Conservation (phyloP, 2,888 invertebrate species). For the Epirrita christyi region DNA sequence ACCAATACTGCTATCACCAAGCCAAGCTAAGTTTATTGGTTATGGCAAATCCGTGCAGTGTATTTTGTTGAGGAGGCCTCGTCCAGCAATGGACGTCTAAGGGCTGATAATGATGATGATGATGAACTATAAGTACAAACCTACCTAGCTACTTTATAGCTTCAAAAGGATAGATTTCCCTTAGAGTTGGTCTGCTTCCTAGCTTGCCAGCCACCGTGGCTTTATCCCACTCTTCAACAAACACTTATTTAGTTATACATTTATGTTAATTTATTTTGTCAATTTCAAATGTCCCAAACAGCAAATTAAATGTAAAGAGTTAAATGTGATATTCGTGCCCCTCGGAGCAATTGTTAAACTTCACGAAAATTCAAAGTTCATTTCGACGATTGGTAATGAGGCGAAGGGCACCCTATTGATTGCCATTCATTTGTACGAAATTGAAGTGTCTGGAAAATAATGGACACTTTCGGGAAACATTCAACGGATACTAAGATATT, state of each 20-base stretch:
- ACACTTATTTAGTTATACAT: slow-evolving; percentile 17
- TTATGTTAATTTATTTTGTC: slow-evolving; percentile 31
- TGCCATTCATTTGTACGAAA: slow-evolving; percentile 16
- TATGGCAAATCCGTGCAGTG: too few relatives aligned
- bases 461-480: slow-evolving; percentile 14
- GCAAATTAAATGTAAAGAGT: slow-evolving; percentile 29
- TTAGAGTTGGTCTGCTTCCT: not conserved
- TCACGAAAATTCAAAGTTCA: slow-evolving; percentile 39
- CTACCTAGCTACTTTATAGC: too few relatives aligned
- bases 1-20: too few relatives aligned
- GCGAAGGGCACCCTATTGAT: slow-evolving; percentile 31
- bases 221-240: not conserved
- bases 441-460: slow-evolving; percentile 20
- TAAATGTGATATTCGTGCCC: slow-evolving; percentile 39
- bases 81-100: too few relatives aligned
- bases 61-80: too few relatives aligned
- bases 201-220: not conserved
- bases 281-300: slow-evolving; percentile 34
- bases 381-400: slow-evolving; percentile 31
- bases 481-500: not conserved
- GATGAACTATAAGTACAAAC: too few relatives aligned
- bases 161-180: too few relatives aligned
- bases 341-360: slow-evolving; percentile 37
- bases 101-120: too few relatives aligned
- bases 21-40: too few relatives aligned